phyloP scores from a whole-genome alignment of 1,140 invertebrate species.

The Euura lappo region DNA sequence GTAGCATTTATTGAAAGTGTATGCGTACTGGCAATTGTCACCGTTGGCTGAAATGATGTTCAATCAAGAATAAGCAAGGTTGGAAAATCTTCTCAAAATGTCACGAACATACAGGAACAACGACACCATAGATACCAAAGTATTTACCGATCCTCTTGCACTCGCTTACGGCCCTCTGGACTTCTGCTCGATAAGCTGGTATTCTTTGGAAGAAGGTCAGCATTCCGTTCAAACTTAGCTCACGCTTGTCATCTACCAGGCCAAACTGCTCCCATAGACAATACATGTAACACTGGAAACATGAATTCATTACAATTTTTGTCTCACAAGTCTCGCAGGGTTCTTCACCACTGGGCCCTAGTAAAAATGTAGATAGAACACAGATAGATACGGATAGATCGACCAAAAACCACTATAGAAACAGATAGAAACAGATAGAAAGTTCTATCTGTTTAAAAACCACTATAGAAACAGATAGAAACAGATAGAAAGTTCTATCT shows the following conservation, averaged over 20 bases:
- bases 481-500: no score
- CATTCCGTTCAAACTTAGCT: constrained; percentile 50
- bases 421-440: no score
- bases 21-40: constrained; percentile 49
- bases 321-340: no score
- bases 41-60: constrained; percentile 37
- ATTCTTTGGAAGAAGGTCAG: constrained; percentile 53
- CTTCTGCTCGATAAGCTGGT: constrained; percentile 47
- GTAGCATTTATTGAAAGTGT: constrained; percentile 48
- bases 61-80: not conserved
- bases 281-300: constrained; percentile 51
- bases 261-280: constrained; percentile 54
- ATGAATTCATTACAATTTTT: not conserved
- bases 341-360: no score
- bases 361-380: no score
- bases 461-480: no score
- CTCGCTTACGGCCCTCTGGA: constrained; percentile 42
- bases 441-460: no score
- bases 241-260: constrained; percentile 46
- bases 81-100: not conserved
- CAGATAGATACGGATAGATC: no score
- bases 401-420: no score
- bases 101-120: constrained; percentile 18
- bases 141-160: constrained; percentile 52
- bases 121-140: constrained; percentile 39